phyloP scores from a whole-genome alignment of 2,888 invertebrate species.

The Cataglyphis albicans region DNA sequence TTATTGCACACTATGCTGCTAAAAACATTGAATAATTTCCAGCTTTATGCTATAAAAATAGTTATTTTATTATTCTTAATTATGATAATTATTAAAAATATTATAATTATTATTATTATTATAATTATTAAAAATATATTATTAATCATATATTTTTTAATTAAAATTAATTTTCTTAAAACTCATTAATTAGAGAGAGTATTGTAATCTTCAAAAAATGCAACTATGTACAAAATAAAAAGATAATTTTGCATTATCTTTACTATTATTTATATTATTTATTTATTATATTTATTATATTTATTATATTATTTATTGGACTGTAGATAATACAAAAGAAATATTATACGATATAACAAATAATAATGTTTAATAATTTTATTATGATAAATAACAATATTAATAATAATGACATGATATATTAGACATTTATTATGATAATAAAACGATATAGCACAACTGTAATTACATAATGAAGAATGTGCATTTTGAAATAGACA shows the following conservation, averaged over 20 bases:
- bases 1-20: constrained; percentile 20
- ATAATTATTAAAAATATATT: too few species aligned
- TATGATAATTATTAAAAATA: too few species aligned
- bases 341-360: neutral
- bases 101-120: too few species aligned
- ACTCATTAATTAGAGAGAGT: neutral
- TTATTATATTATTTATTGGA: neutral
- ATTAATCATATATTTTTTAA: neutral
- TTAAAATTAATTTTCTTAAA: neutral
- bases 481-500: neutral
- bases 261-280: neutral
- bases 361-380: neutral
- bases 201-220: neutral
- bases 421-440: neutral
- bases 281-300: neutral
- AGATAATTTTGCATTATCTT: neutral
- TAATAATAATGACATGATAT: neutral
- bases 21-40: constrained; percentile 28
- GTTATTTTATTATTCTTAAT: neutral
- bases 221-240: neutral
- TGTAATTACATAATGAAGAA: neutral
- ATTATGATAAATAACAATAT: neutral
- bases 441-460: neutral
- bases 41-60: neutral
- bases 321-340: too few species aligned